Evolutionary conservation across 2,797 vertebrate species (phyloP), one percentile per base, ranked within the genome.

Genomic region (Malurus leucopterus): DNA sequence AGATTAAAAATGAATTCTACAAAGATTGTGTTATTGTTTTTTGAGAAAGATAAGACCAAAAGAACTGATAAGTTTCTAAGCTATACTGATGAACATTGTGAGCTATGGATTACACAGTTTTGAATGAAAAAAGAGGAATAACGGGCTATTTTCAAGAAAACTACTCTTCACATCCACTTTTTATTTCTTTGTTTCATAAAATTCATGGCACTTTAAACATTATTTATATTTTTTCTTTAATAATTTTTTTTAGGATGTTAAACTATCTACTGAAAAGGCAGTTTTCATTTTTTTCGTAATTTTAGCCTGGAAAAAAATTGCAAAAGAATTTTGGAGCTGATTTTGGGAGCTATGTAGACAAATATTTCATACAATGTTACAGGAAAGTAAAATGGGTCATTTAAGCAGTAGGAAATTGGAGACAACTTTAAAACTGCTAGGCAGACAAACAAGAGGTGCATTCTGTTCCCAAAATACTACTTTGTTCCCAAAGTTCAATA

Each of bases 371-470:
- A 22, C 6, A 62, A 30, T 15, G 1, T 65, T 83, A 62, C 20
- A 76, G 23, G 34, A 47, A 87, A 74, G 29, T 58, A 84, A 88
- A 94, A 74, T 34, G 44, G 27, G 27, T 71, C 49, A 67, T 65
- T 89, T 77, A 82, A 88, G 41, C 20, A 41, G 41, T 17, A 59
- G 14, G n/a, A 86, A 84, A 77, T 29, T 80, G 29, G 20, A 72
- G 70, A 86, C 23, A 59, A 85, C 7, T 57, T 63, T 77, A 77
- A 88, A 80, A 85, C 9, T 71, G 13, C 23, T 58, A 12, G 43
- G 47, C 54, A 63, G 53, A 47, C 10, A 82, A 79, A 43, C 15
- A 73, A 36, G 49, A 79, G 11, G 22, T 71, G 7, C 16, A 23
- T 74, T 89, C 75, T 80, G 7, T 70, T 93, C 55, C n/a, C 47